Conservation (phyloP, 2,113 vertebrate species). For the Campylorhamphus procurvoides region DNA sequence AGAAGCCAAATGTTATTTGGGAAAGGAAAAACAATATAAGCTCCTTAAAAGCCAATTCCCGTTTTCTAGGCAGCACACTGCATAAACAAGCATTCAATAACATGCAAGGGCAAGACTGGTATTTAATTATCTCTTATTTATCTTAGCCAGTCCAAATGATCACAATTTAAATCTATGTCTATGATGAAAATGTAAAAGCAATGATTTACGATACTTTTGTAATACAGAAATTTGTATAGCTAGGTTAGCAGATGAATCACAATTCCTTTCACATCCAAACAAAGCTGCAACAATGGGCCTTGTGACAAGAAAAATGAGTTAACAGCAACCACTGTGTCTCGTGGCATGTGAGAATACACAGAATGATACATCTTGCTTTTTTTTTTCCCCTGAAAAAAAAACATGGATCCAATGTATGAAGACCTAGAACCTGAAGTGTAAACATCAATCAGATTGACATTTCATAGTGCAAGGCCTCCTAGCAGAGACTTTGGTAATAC, state of each 20-base stretch:
- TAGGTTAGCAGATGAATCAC: background rate
- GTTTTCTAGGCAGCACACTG: background rate
- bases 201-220: background rate
- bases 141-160: background rate
- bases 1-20: accelerated
- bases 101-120: background rate
- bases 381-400: background rate
- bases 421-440: background rate
- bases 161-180: background rate
- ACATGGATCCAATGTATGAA: background rate
- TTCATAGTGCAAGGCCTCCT: background rate
- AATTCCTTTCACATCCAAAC: slow-evolving; percentile 5
- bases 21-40: background rate
- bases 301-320: slow-evolving; percentile 51
- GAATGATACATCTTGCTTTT: background rate
- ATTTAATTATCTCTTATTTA: background rate
- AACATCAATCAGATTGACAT: slow-evolving; percentile 10
- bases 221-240: background rate
- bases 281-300: background rate
- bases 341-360: background rate
- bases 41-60: background rate
- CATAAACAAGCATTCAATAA: background rate
- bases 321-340: background rate
- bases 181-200: background rate
- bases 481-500: background rate